These are phyloP conservation scores for Gandaritis pyraliata DNA, from an alignment of 2,888 invertebrate species.

Conservation along the genomic window DNA sequence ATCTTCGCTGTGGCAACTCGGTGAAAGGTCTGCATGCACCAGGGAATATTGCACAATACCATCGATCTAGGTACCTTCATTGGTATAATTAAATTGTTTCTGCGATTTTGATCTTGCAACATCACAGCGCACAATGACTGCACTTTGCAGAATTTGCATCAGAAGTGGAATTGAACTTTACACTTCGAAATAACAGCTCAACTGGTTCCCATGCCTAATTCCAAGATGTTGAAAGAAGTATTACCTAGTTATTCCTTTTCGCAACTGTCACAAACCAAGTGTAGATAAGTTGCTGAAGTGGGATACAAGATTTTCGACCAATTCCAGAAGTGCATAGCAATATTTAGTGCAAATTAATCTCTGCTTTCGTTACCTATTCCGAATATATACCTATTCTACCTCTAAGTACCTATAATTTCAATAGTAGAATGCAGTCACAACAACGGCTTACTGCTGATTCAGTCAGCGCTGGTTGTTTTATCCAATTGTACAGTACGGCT, in stretches of 20 bases:
- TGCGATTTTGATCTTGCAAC: constrained; percentile 39
- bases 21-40: constrained; percentile 50
- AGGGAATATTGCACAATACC: constrained; percentile 50
- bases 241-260: too few species aligned
- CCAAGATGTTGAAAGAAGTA: constrained; percentile 16
- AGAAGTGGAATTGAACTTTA: constrained; percentile 34
- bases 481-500: constrained; percentile 1
- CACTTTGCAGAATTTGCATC: constrained; percentile 41
- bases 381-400: too few species aligned
- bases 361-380: too few species aligned
- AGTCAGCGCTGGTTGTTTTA: constrained; percentile 1
- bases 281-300: too few species aligned
- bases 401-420: too few species aligned
- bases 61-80: constrained; percentile 34
- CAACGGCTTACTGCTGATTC: constrained; percentile 3
- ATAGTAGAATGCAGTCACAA: neutral
- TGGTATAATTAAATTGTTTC: constrained; percentile 52
- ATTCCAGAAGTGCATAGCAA: too few species aligned
- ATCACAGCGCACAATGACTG: constrained; percentile 34
- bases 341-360: too few species aligned
- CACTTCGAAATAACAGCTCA: constrained; percentile 28
- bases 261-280: too few species aligned
- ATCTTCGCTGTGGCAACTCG: constrained; percentile 46
- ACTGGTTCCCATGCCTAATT: constrained; percentile 22
- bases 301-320: too few species aligned